Evolutionary conservation across 2,888 invertebrate genomes (phyloP).

Genomic region (Nephrotoma flavescens): DNA sequence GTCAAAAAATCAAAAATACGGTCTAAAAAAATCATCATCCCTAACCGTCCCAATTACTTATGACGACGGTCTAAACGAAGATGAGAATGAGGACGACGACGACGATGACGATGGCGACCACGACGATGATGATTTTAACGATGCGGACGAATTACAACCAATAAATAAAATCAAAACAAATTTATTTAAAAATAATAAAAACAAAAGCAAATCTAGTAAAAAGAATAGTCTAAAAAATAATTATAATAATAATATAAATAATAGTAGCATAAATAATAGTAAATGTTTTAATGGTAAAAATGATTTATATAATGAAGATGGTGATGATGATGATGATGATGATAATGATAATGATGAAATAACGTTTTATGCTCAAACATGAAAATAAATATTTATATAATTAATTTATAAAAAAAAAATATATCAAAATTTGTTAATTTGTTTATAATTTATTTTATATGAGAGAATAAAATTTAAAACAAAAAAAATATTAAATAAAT

Average conservation of each 20-base stretch:
- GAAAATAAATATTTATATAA: not conserved
- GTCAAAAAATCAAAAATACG: slow-evolving; percentile 14
- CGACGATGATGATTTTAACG: slow-evolving; percentile 7
- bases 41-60: slow-evolving; percentile 15
- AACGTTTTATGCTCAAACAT: slow-evolving; percentile 7
- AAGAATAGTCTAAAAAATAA: not conserved
- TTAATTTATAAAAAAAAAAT: not conserved
- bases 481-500: not conserved
- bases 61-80: not conserved
- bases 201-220: not conserved
- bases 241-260: not conserved
- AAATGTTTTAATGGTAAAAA: slow-evolving; percentile 2
- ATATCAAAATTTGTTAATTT: not conserved
- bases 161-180: not conserved
- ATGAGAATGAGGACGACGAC: slow-evolving; percentile 16
- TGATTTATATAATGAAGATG: slow-evolving; percentile 18
- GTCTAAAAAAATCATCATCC: slow-evolving; percentile 11
- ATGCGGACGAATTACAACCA: slow-evolving; percentile 10
- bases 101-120: slow-evolving; percentile 17
- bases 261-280: not conserved
- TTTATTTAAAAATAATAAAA: not conserved
- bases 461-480: not conserved
- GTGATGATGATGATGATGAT: slow-evolving; percentile 17
- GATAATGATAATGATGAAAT: slow-evolving; percentile 13
- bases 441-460: not conserved